A percentile compares a stretch with the other conserved stretches of the same genome.
Conservation (phyloP, 2,797 vertebrate species). For the Euphonia xanthogaster region DNA sequence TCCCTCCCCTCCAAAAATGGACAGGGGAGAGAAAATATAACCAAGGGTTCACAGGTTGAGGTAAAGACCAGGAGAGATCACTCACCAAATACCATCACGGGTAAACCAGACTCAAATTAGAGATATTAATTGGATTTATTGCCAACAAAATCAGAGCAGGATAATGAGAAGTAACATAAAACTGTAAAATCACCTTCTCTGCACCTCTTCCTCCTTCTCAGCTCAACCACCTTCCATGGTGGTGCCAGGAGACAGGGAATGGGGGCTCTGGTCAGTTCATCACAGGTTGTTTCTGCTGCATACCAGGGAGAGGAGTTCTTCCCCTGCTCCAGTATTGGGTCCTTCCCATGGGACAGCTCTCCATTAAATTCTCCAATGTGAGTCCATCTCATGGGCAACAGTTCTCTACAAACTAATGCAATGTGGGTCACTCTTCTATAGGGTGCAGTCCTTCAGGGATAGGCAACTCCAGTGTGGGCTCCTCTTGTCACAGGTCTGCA, state of each 20-base stretch:
- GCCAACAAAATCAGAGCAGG: neutral
- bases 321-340: too few species aligned
- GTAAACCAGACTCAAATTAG: neutral
- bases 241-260: neutral
- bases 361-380: neutral
- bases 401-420: neutral
- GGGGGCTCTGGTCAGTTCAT: neutral
- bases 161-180: neutral
- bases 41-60: neutral
- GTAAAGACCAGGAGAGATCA: accelerated
- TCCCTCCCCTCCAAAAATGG: neutral
- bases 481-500: neutral
- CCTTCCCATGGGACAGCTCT: neutral
- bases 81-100: accelerated
- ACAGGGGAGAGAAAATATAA: neutral
- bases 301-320: neutral
- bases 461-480: too few species aligned
- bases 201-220: neutral
- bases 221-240: accelerated
- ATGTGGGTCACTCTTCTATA: neutral
- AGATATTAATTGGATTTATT: neutral
- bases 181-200: neutral
- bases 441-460: neutral
- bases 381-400: neutral
- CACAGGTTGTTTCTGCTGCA: neutral